Conservation (phyloP, 2,113 vertebrate species). For the Amphilophus citrinellus region DNA sequence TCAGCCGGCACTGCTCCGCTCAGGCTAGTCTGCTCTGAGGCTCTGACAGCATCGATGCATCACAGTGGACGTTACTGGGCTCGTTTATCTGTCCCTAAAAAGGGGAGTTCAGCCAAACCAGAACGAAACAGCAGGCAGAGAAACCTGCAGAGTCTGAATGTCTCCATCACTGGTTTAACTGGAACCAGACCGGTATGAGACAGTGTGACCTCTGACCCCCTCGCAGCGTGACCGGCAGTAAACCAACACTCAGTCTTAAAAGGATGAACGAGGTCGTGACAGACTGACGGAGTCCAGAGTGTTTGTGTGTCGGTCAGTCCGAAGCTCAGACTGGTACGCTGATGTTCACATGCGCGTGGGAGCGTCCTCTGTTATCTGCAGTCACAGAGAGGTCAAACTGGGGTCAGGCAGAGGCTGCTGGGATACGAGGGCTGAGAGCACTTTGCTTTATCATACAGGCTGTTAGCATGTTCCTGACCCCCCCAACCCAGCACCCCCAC, state of each 20-base stretch:
- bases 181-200: neutral
- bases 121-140: neutral
- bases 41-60: no score
- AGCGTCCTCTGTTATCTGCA: neutral
- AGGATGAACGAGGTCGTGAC: neutral
- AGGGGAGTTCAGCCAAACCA: neutral
- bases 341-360: neutral
- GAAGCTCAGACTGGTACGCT: neutral
- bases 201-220: neutral
- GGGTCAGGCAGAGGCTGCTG: neutral
- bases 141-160: neutral
- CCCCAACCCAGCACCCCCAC: no score
- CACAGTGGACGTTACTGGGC: neutral
- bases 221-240: neutral
- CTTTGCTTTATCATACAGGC: no score
- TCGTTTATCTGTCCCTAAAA: neutral
- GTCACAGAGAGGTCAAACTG: constrained; percentile 7
- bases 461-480: no score
- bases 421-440: neutral
- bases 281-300: neutral
- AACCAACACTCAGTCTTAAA: neutral
- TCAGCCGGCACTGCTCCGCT: no score
- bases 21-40: no score
- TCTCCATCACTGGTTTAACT: neutral
- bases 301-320: neutral